Evolutionary conservation across 23 tunicate species (phyloP), one percentile per base, ranked within the genome.

Genomic region (Halocynthia aurantium): DNA sequence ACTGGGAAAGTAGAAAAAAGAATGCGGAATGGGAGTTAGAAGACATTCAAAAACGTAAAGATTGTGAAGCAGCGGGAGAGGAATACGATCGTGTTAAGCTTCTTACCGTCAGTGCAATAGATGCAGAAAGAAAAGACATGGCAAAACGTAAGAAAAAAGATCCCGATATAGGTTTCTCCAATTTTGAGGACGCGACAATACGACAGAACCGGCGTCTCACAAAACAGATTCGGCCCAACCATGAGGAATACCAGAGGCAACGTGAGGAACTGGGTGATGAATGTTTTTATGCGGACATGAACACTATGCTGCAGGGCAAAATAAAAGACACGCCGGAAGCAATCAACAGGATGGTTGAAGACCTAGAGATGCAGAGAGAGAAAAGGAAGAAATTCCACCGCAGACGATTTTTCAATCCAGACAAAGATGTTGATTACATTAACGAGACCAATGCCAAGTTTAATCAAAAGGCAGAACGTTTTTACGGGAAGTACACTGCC

Each of bases 401-500:
- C 8, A 72, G 98, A 50, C 76, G 98, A 54, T 75, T 78, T 51
- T 76, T 75, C 55, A 76, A 92, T 61, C 92, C 86, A 7, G 68
- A 85, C 9, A 86, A 86, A 44, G 98, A 92, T 61, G 85, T 92
- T 18, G 98, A 92, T 76, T 92, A 92, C 81, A 92, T 92, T 69
- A 92, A 92, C 71, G 98, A 92, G 55, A 61, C 88, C 44, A 92
- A 92, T 74, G 88, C 98, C 10, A 82, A 83, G 64, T 82, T 76
- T 69, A 92, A 92, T 66, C 78, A 75, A 50, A 92, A 79, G 57
- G 77, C 88, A 67, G 98, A 92, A 73, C 84, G 84, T 52, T 86
- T 83, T 74, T 92, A 92, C 57, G 98, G 98, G 20, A 85, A 92
- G 67, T 92, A 92, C 62, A 92, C 98, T 12, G 80, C 91, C 6